Conservation (phyloP, 1,140 invertebrate genomes). For the Medauroidea extradentata region DNA sequence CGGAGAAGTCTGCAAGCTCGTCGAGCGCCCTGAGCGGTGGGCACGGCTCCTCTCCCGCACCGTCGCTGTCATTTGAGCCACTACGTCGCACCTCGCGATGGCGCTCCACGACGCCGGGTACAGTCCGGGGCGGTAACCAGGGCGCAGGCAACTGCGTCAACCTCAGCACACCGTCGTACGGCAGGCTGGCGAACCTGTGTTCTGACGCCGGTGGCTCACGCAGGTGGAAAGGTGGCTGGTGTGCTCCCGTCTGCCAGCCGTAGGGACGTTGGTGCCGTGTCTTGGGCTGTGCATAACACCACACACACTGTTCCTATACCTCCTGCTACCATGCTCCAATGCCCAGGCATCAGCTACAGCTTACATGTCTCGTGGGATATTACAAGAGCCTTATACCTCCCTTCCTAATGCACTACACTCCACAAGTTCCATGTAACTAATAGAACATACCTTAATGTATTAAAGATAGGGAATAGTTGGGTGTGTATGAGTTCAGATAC, state of each 20-base stretch:
- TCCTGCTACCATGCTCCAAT: too few relatives aligned
- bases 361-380: too few relatives aligned
- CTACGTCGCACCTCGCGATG: constrained; percentile 67
- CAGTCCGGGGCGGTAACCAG: constrained; percentile 53
- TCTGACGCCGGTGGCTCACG: constrained; percentile 46
- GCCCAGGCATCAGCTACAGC: too few relatives aligned
- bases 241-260: constrained; percentile 56
- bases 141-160: constrained; percentile 6
- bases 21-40: constrained; percentile 47
- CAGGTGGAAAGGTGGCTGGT: constrained; percentile 41
- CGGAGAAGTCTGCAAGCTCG: constrained; percentile 71
- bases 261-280: constrained; percentile 66
- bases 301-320: too few relatives aligned
- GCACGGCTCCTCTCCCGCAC: constrained; percentile 42
- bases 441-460: too few relatives aligned
- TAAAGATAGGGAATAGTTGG: too few relatives aligned
- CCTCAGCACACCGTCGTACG: constrained; percentile 47
- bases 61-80: constrained; percentile 39
- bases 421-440: too few relatives aligned
- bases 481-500: too few relatives aligned
- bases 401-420: too few relatives aligned
- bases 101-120: constrained; percentile 63
- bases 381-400: too few relatives aligned
- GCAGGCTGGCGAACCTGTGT: constrained; percentile 63
- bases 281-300: constrained; percentile 60